phyloP scores from a whole-genome alignment of 2,797 vertebrate species.

The Meda fulgida region DNA sequence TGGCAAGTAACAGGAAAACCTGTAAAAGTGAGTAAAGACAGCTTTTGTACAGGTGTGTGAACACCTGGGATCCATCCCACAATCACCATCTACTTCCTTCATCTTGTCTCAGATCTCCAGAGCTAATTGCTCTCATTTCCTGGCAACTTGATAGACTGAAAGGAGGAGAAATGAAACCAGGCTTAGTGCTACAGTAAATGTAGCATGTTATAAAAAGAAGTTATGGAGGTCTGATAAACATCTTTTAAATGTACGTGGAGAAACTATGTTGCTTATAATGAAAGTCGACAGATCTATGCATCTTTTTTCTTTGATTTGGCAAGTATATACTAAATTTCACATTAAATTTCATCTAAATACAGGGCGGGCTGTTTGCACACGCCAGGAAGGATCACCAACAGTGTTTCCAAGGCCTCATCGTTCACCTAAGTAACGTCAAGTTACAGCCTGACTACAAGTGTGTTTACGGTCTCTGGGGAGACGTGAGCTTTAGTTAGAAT shows the following conservation, averaged over 20 bases:
- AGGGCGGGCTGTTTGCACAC: slow-evolving; percentile 14
- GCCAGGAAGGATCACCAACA: slow-evolving; percentile 48
- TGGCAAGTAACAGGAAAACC: background rate
- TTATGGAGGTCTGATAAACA: slow-evolving; percentile 22
- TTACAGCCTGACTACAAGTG: slow-evolving; percentile 47
- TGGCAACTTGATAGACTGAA: slow-evolving; percentile 1
- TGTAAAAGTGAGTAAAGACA: background rate
- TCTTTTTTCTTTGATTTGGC: slow-evolving; percentile 42
- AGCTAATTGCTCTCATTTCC: slow-evolving; percentile 30
- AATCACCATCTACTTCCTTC: slow-evolving; percentile 27
- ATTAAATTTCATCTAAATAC: slow-evolving; percentile 40
- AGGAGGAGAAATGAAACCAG: slow-evolving; percentile 7
- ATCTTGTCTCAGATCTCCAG: background rate
- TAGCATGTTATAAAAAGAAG: slow-evolving; percentile 12
- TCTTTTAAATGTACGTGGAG: background rate
- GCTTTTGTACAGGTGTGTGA: slow-evolving; percentile 43
- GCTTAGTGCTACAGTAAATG: background rate
- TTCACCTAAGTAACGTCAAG: slow-evolving; percentile 43
- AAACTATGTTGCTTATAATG: slow-evolving; percentile 21
- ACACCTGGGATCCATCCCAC: slow-evolving; percentile 46
- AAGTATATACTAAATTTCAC: slow-evolving; percentile 19
- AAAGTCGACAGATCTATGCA: slow-evolving; percentile 22
- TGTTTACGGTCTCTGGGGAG: slow-evolving; percentile 59
- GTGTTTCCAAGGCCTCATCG: slow-evolving; percentile 32
- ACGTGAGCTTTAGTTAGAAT: slow-evolving; percentile 54